Base-by-base conservation (phyloP, 2,113 vertebrate species). In the Ophiodon elongatus region DNA sequence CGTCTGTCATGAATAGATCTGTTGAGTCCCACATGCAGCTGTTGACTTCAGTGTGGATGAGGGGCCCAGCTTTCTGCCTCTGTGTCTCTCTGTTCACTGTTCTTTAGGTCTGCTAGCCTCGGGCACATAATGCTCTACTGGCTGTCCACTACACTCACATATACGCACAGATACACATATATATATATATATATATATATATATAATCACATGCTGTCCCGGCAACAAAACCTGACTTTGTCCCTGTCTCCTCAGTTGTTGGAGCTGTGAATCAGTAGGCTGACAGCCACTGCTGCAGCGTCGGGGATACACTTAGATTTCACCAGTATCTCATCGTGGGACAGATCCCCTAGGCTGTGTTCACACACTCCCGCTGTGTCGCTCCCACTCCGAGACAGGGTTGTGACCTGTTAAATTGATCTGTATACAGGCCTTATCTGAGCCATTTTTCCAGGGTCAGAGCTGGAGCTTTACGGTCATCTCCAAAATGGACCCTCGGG, bases 21-120 rank as follows among this genome's bases (percentile, higher is more conserved):
- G 77, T 93, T 94, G 89, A 93, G 73, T 88, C 79, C 70, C 70
- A 57, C 63, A 54, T 83, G 91, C 94, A 94, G 94, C 93, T 94
- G 93, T 90, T 91, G 88, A 79, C 71, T 78, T 83, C 83, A 64
- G 73, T 59, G 62, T 85, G 57, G 57, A 62, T 29, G 68, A 85
- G 83, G 72, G 54, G 79, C 63, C 67, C 73, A 13, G 75, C 59
- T 59, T 70, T 89, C 50, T 52, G 50, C 78, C 69, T 83, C 79
- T 1, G 6, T 71, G 54, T 41, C 66, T 83, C 68, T 79, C 52
- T 83, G 56, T 78, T 75, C 68, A 52, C 76, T 82, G 68, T 78
- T 86, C 59, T 82, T 62, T 15, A 62, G 27, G 57, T 70, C 73
- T 73, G 68, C 60, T 79, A 75, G 60, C 80, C 71, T 57, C 27